A percentile compares a stretch with the other conserved stretches of the same genome.
phyloP scores from a whole-genome alignment of 1,140 invertebrate genomes.

The Ceratina japonica region DNA sequence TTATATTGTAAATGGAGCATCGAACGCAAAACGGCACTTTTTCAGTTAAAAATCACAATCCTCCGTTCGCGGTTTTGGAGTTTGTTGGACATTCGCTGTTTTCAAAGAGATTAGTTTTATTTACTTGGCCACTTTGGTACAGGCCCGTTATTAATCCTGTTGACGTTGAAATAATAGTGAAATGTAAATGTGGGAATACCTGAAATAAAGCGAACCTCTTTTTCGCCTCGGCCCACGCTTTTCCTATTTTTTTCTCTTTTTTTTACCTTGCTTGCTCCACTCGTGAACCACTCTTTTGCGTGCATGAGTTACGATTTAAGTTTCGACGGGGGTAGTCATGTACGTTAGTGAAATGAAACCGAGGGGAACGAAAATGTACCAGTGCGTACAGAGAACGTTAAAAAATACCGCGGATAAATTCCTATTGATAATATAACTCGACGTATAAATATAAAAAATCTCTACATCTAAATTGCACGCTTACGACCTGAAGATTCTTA shows the following conservation, averaged over 20 bases:
- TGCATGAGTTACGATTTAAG: slow-evolving; percentile 35
- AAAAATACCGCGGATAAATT: neutral
- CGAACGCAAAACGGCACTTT: neutral
- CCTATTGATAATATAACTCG: too few relatives aligned
- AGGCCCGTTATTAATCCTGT: slow-evolving; percentile 25
- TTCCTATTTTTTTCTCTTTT: neutral
- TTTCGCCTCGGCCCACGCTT: neutral
- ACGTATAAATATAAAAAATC: too few relatives aligned
- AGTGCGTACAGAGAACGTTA: neutral
- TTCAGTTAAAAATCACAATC: neutral
- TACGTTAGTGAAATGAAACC: slow-evolving; percentile 12
- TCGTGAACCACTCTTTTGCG: slow-evolving; percentile 11
- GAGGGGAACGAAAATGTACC: neutral
- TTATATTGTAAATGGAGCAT: neutral
- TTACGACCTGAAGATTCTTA: too few relatives aligned
- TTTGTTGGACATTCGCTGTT: neutral
- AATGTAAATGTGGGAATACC: slow-evolving; percentile 39
- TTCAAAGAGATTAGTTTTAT: slow-evolving; percentile 35
- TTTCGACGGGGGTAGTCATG: neutral
- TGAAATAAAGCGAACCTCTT: slow-evolving; percentile 25
- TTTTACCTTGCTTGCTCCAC: neutral
- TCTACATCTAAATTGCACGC: too few relatives aligned
- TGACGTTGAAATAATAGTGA: slow-evolving; percentile 38
- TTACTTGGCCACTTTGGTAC: neutral
- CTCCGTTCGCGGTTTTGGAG: too few relatives aligned